Conservation (phyloP, 1,140 invertebrate genomes). For the Calliphora vicina region DNA sequence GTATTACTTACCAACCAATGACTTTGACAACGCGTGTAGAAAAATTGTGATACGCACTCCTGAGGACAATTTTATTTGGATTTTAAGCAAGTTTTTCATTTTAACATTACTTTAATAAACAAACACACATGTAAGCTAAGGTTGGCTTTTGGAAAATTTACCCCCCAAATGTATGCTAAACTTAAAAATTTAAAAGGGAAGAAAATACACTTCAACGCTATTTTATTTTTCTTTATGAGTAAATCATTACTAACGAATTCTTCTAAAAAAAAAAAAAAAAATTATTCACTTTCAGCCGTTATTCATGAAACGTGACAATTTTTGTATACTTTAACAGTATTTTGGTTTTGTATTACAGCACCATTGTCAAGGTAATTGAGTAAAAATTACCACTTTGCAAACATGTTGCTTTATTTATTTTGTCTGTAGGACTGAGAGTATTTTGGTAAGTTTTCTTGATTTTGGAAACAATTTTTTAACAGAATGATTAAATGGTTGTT, state of each 20-base stretch:
- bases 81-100: too few relatives aligned
- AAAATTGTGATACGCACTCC: neutral
- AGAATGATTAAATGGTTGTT: too few relatives aligned
- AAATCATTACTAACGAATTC: too few relatives aligned
- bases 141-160: neutral
- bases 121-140: too few relatives aligned
- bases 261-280: too few relatives aligned
- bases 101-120: too few relatives aligned
- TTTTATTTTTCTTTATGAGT: too few relatives aligned
- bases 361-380: neutral
- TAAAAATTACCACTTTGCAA: neutral
- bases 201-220: too few relatives aligned
- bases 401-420: neutral
- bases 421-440: too few relatives aligned
- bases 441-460: too few relatives aligned
- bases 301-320: neutral
- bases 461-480: neutral
- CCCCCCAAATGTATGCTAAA: too few relatives aligned
- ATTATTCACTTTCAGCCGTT: neutral
- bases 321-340: neutral
- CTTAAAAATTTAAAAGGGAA: too few relatives aligned
- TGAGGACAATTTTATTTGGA: neutral
- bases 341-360: neutral
- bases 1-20: neutral
- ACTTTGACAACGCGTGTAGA: neutral